Evolutionary conservation across 2,797 vertebrate species (phyloP), one percentile per base, ranked within the genome.

Genomic region (Streptopelia turtur): DNA sequence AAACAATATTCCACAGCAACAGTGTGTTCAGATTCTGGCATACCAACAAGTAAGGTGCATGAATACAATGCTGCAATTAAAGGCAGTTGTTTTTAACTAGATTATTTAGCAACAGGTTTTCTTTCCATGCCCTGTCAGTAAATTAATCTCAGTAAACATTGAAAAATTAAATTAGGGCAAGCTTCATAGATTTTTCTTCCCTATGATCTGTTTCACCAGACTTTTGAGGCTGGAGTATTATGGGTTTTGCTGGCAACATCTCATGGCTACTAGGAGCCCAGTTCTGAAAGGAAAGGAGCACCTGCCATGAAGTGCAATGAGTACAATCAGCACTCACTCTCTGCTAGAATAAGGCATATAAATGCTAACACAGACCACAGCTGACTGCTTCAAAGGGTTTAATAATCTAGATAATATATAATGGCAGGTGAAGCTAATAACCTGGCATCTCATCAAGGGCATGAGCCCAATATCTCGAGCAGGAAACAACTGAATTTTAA

Each of bases 71-170:
- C 65, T 76, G 83, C 94, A 96, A 96, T 97, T 97, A 97, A 97
- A 97, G 66, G 70, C 57, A 91, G 87, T 89, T 92, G 64, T 91
- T 97, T 97, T 95, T 95, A 95, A 93, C 85, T 65, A 87, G 63
- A 93, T 93, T 95, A 87, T 92, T 95, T 90, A 97, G 96, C 97
- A 97, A 97, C 96, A 97, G 93, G 97, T 97, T 96, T 92, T 79
- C 60, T 95, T 89, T 79, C 66, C 53, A 68, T 93, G 64, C 61
- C 45, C 76, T 93, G 41, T 89, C 84, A 65, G 87, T 86, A 95
- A 93, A 93, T 91, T 96, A 95, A 95, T 82, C 77, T 56, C 69
- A 61, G 81, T 74, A 93, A 94, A 95, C 16, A 87, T 0, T 94
- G 24, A 41, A 86, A 95, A 92, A 76, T 66, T 77, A 81, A 77